Percentiles rank a stretch among this genome's conserved stretches.
Evolutionary conservation across 2,888 invertebrate species (phyloP).

Genomic region (Tribolium freemani): DNA sequence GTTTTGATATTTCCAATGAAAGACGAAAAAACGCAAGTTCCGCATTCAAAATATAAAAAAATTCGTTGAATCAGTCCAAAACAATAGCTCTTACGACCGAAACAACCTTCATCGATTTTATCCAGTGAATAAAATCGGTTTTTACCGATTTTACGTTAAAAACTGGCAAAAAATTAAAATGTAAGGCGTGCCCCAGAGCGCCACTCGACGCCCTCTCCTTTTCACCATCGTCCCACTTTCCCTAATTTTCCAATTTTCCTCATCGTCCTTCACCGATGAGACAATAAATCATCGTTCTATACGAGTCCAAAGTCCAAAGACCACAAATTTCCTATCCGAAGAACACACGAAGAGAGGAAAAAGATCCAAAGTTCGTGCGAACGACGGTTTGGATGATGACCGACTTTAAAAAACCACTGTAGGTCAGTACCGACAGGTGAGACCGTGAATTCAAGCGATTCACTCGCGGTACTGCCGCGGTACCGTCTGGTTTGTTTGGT

Average conservation of each 20-base stretch:
- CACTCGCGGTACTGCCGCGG: constrained; percentile 31
- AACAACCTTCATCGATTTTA: not conserved
- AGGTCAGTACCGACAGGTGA: constrained; percentile 30
- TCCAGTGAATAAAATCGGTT: not conserved
- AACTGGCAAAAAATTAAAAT: not conserved
- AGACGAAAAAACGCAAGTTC: no score
- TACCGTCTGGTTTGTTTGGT: not conserved
- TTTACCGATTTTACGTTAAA: not conserved
- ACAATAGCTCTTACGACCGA: not conserved
- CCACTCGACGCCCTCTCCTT: not conserved
- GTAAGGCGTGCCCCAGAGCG: not conserved
- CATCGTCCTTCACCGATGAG: not conserved
- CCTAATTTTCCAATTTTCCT: not conserved
- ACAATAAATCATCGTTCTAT: not conserved
- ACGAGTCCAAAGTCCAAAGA: constrained; percentile 3
- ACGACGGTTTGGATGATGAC: not conserved
- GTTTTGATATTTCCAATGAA: no score
- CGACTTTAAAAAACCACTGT: constrained; percentile 5
- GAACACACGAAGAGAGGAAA: not conserved
- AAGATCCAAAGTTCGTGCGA: constrained; percentile 6
- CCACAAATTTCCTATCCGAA: not conserved
- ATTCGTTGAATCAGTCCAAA: not conserved
- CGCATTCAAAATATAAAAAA: not conserved
- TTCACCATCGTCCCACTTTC: not conserved
- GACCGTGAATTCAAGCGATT: constrained; percentile 5